A percentile compares a stretch with the other conserved stretches of the same genome.
phyloP scores from a whole-genome alignment of 1,140 invertebrate genomes.

The Heterodera carotae region DNA sequence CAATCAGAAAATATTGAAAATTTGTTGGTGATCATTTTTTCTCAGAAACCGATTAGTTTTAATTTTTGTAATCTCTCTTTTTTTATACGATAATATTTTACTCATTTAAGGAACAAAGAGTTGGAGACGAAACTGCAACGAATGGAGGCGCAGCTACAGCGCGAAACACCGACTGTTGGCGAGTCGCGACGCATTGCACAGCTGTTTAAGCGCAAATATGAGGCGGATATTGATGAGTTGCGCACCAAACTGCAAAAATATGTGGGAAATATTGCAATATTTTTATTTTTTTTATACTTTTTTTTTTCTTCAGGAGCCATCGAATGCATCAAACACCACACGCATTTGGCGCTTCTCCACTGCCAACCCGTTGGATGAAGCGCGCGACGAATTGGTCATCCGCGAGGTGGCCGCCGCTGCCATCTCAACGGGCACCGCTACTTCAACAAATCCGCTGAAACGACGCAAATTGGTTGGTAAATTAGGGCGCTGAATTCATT shows the following conservation, averaged over 20 bases:
- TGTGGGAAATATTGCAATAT: neutral
- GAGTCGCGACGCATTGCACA: conserved; percentile 35
- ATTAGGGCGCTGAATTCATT: no score
- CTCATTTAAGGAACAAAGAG: conserved; percentile 24
- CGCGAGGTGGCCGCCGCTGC: conserved; percentile 29
- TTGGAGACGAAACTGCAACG: conserved; percentile 19
- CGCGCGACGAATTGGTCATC: conserved; percentile 32
- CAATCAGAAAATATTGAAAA: no score
- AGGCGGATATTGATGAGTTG: conserved; percentile 28
- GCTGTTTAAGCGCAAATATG: conserved; percentile 36
- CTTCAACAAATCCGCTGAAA: conserved; percentile 22
- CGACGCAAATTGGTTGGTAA: conserved; percentile 28
- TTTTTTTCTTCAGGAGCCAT: neutral
- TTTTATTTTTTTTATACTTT: neutral
- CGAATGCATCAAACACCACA: conserved; percentile 30
- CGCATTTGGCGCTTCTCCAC: conserved; percentile 31
- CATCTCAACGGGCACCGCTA: neutral
- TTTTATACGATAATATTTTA: neutral
- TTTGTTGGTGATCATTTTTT: no score
- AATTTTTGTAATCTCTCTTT: no score
- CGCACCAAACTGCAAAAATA: conserved; percentile 32
- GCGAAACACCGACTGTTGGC: conserved; percentile 1
- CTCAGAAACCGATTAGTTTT: no score
- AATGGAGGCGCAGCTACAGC: conserved; percentile 15
- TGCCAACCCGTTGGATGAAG: conserved; percentile 38